phyloP scores from a whole-genome alignment of 1,140 invertebrate genomes.

The Antheraea pernyi region DNA sequence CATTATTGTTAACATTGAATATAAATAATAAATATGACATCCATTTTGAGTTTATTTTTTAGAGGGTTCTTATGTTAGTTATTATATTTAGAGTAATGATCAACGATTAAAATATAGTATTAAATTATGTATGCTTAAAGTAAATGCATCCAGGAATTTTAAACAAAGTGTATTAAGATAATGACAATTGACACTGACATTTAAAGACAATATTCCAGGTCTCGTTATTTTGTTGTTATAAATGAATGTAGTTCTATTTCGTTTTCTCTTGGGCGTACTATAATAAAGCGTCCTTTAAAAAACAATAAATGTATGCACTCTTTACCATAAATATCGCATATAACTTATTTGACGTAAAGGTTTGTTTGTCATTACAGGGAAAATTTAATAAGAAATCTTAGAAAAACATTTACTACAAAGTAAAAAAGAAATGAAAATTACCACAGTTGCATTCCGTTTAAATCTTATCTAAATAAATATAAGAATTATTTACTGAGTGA shows the following conservation, averaged over 20 bases:
- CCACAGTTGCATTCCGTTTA: not conserved
- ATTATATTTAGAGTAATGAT: too few species aligned
- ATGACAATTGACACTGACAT: not conserved
- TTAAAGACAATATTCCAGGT: too few species aligned
- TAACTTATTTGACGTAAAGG: conserved; percentile 33
- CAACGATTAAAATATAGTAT: too few species aligned
- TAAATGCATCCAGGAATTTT: too few species aligned
- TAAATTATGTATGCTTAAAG: too few species aligned
- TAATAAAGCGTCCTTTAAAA: not conserved
- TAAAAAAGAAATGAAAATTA: conserved; percentile 23
- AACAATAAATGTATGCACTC: not conserved
- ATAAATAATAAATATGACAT: too few species aligned
- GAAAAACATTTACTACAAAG: conserved; percentile 18
- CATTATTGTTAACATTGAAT: too few species aligned
- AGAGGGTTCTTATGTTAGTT: too few species aligned
- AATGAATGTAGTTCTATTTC: not conserved
- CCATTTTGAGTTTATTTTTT: too few species aligned
- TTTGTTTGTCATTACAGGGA: conserved; percentile 36
- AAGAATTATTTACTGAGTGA: conserved; percentile 44
- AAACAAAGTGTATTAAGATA: too few species aligned
- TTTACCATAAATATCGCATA: not conserved
- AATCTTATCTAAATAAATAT: not conserved
- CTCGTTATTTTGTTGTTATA: too few species aligned
- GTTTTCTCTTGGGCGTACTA: not conserved
- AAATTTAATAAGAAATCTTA: conserved; percentile 18